phyloP scores from a whole-genome alignment of 1,140 invertebrate genomes.

The Caenorhabditis brenneri region DNA sequence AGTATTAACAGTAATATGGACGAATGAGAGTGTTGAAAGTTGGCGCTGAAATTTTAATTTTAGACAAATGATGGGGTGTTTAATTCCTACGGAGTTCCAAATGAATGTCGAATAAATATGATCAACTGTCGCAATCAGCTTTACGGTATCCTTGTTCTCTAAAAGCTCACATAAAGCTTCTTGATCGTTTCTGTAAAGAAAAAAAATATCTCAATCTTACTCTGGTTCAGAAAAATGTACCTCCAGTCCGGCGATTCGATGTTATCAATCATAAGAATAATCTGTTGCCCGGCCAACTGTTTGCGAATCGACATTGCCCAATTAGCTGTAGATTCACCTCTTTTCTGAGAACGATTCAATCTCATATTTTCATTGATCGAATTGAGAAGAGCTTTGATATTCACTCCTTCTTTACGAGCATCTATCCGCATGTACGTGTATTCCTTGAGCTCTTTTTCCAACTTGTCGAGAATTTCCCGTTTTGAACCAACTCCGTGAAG shows the following conservation, averaged over 20 bases:
- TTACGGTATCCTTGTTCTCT: not conserved
- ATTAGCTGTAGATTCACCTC: not conserved
- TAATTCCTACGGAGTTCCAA: constrained; percentile 1
- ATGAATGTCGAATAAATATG: not conserved
- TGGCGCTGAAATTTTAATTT: not conserved
- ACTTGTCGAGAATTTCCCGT: not conserved
- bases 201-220: not conserved
- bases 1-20: not conserved
- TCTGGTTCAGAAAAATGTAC: not conserved
- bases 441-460: not conserved
- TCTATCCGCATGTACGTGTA: constrained; percentile 9
- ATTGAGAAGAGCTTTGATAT: not conserved
- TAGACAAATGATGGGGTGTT: not conserved
- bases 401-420: not conserved
- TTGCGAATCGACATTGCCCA: not conserved
- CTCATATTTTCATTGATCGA: constrained; percentile 5
- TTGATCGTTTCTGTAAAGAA: not conserved
- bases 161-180: not conserved
- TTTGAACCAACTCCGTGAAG: constrained; percentile 3
- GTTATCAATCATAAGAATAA: constrained; percentile 13
- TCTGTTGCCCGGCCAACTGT: not conserved
- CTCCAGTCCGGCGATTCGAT: constrained; percentile 17
- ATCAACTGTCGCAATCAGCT: constrained; percentile 17
- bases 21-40: not conserved
- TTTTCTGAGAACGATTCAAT: not conserved